Evolutionary conservation across 2,797 vertebrate genomes (phyloP), one percentile per base, ranked within the genome.

Genomic region (Tamandua tetradactyla): DNA sequence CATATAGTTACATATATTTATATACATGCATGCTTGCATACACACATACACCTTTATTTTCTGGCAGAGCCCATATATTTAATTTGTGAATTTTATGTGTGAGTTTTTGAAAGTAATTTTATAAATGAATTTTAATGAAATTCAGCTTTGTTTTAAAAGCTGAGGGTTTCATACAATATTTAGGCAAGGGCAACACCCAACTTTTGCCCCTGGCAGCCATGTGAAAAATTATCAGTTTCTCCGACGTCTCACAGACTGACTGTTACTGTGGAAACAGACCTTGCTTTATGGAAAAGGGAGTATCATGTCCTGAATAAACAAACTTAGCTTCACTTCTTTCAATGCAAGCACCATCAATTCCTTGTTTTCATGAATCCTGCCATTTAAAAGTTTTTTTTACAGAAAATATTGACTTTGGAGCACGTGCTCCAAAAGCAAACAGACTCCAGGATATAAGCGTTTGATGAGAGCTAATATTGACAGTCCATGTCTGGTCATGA

Each of bases 251-350:
- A 30, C 74, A 75, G 84, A 25, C 72, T 64, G 79, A 49, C 32
- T 3, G 78, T 93, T 92, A 66, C 92, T 89, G 93, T 80, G 93
- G 82, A 92, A 90, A 93, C 87, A 91, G 82, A 44, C 71, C 64
- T 30, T 32, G 42, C 72, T 64, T 25, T 62, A 25, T 62, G 64
- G 59, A 47, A 69, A 52, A 27, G 10, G 15, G 69, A 79, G 49
- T 40, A 25, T 52, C 15, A 9, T 5, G 20, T 37, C 40, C 76
- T 68, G 57, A 66, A 32, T 5, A 30, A 40, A 17, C 62, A 22
- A 0, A 57, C 64, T 47, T 12, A 12, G 49, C 42, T 57, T 64
- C 2, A 17, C 76, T 30, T 69, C 25, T 55, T 20, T 44, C 57
- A 1, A 1, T 4, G 6, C 14, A 62, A 47, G 32, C 69, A n/a